Evolutionary conservation across 2,888 invertebrate genomes (phyloP), one percentile per base, ranked within the genome.

Genomic region (Conus canariensis): DNA sequence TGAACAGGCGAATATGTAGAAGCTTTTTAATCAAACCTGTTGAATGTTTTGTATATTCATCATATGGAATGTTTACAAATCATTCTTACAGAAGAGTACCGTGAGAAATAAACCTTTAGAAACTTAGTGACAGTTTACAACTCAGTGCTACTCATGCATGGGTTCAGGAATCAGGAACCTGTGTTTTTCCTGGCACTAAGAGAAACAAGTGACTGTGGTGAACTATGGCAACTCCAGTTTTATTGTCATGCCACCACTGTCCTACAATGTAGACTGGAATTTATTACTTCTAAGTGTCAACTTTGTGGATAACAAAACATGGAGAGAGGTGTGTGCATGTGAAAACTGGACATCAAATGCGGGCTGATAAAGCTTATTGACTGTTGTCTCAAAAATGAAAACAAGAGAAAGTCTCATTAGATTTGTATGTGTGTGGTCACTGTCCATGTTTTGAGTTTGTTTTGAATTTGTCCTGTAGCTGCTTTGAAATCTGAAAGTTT

Each of bases 181-280:
- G 30, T 89, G 89, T 89, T 89, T 85, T 89, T 89, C 85, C 85
- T 74, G 83, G 89, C 89, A 89, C 89, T 89, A 9, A 89, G 9
- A 89, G 12, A 10, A 85, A 89, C 30, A 10, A 80, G 30, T 59
- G 88, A 59, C 30, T 22, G 22, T 16, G 59, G 9, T 60, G n/a
- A 70, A 14, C 45, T 25, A 14, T 86, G 86, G 67, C 86, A 67
- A n/a, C 19, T 19, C 22, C 4, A 14, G 25, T 82, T 7, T 12
- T 25, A n/a, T 30, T 80, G 88, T 60, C 80, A 80, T 60, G 30
- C 30, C 60, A 12, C 14, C 6, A 9, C 64, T 45, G 80, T 82
- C 80, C 7, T 60, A 88, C 88, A 88, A 14, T 64, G 25, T 3
- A 67, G 30, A 58, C 30, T 64, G 16, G 64, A 64, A 45, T 45